Evolutionary conservation across 2,888 invertebrate genomes (phyloP).

Genomic region (Automeris io): DNA sequence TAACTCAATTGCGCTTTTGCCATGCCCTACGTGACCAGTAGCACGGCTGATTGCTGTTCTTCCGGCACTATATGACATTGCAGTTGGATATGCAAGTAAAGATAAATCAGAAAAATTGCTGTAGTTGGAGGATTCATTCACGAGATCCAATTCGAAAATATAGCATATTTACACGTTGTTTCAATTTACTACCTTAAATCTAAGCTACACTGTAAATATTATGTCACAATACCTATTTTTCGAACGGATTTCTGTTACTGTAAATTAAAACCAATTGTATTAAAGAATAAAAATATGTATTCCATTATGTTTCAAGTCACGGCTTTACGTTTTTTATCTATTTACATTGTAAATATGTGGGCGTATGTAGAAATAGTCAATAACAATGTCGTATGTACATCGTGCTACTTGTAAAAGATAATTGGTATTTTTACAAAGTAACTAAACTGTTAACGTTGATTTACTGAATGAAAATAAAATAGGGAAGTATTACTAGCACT

Average conservation of each 20-base stretch:
- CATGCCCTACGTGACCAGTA: too few relatives aligned
- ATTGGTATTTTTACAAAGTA: not conserved
- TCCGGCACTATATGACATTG: too few relatives aligned
- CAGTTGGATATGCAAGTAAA: too few relatives aligned
- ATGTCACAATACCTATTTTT: conserved; percentile 10
- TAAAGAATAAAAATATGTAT: conserved; percentile 11
- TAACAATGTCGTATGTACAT: not conserved
- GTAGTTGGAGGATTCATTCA: too few relatives aligned
- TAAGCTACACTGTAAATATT: conserved; percentile 19
- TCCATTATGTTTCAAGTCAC: conserved; percentile 31
- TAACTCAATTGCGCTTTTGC: too few relatives aligned
- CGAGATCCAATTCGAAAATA: too few relatives aligned
- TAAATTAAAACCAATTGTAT: conserved; percentile 22
- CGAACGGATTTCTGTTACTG: conserved; percentile 10
- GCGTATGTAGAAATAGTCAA: not conserved
- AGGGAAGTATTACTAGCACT: too few relatives aligned
- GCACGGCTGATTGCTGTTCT: too few relatives aligned
- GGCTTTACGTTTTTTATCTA: conserved; percentile 14
- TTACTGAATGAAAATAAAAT: too few relatives aligned
- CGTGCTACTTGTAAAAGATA: conserved; percentile 1
- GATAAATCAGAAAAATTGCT: too few relatives aligned
- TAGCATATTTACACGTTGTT: too few relatives aligned
- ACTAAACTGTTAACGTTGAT: too few relatives aligned
- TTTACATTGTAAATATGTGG: conserved; percentile 10
- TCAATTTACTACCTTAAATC: not conserved